Evolutionary conservation across 2,113 vertebrate species (phyloP).

Genomic region (Ornithorhynchus anatinus): DNA sequence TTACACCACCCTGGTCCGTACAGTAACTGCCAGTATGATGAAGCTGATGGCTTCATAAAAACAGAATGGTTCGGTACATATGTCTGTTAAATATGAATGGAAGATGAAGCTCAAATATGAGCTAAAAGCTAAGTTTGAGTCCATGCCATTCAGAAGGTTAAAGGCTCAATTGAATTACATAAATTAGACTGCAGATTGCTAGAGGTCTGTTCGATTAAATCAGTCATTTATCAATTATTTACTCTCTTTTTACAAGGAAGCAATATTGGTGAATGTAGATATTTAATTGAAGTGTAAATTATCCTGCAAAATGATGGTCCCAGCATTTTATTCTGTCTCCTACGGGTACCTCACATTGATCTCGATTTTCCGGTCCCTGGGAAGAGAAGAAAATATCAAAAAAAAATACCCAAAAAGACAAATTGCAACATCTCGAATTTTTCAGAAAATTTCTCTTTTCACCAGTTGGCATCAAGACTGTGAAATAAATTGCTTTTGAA

Average conservation of each 20-base stretch:
- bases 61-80: too few species aligned
- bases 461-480: slow-evolving; percentile 68
- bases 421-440: slow-evolving; percentile 38
- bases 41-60: too few species aligned
- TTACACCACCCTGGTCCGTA: too few species aligned
- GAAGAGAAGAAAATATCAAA: slow-evolving; percentile 1
- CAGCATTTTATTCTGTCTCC: slow-evolving; percentile 10
- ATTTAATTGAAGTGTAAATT: neutral
- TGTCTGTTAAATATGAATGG: too few species aligned
- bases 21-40: too few species aligned
- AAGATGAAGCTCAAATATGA: too few species aligned
- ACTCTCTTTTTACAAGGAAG: neutral
- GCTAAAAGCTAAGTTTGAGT: too few species aligned
- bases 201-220: too few species aligned
- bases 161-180: too few species aligned
- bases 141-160: too few species aligned
- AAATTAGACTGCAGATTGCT: too few species aligned
- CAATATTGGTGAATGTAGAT: neutral
- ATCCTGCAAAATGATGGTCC: neutral
- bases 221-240: neutral
- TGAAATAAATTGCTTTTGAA: slow-evolving; percentile 84
- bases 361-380: slow-evolving; percentile 14
- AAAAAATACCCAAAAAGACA: slow-evolving; percentile 14
- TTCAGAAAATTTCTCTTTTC: slow-evolving; percentile 67
- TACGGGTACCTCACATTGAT: neutral